A percentile compares a stretch with the other conserved stretches of the same genome.
phyloP scores from a whole-genome alignment of 2,888 invertebrate genomes.

The Gibbula magus region DNA sequence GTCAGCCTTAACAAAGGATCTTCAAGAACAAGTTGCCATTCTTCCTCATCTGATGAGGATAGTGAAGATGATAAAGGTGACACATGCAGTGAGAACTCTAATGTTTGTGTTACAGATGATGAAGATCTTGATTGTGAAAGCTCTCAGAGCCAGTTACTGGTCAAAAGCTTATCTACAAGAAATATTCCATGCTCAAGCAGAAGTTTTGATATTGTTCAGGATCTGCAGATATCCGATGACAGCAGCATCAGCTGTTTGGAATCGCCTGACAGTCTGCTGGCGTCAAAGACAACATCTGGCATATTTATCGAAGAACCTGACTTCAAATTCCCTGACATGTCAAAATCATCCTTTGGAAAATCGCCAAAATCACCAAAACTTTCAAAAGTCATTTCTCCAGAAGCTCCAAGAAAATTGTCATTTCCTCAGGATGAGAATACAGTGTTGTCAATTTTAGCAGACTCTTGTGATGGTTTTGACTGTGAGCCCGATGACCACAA shows the following conservation, averaged over 20 bases:
- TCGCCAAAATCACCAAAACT: not conserved
- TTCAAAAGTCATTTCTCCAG: not conserved
- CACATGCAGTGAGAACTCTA: not conserved
- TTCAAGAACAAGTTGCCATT: no score
- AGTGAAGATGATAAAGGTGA: not conserved
- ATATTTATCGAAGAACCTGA: not conserved
- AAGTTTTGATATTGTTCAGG: not conserved
- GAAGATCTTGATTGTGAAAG: not conserved
- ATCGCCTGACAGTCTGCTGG: not conserved
- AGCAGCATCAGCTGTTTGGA: not conserved
- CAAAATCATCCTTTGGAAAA: not conserved
- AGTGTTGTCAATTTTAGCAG: not conserved
- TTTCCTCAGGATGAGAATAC: not conserved
- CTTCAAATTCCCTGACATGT: conserved; percentile 15
- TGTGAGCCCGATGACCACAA: not conserved
- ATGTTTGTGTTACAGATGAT: not conserved
- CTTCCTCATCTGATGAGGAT: not conserved
- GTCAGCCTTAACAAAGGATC: no score
- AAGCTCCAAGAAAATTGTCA: not conserved
- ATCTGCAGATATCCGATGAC: not conserved
- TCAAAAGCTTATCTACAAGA: not conserved
- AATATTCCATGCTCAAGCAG: not conserved
- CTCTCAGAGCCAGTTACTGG: not conserved
- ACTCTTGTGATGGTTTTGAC: not conserved
- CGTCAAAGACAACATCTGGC: not conserved